Evolutionary conservation across 1,140 invertebrate species (phyloP).

Genomic region (Ceratina japonica): DNA sequence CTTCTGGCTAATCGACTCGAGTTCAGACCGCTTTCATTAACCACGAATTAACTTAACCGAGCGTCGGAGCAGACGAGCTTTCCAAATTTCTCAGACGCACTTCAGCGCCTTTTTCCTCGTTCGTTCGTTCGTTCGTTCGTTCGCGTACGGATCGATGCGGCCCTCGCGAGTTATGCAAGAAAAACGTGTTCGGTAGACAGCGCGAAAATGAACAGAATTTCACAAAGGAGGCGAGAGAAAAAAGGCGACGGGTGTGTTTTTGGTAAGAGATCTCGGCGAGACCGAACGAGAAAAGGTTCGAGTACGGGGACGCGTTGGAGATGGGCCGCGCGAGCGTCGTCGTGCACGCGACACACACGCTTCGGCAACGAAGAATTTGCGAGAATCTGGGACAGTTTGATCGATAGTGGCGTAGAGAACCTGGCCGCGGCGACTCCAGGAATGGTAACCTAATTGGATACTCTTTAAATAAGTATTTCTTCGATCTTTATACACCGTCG

Average conservation of each 20-base stretch:
- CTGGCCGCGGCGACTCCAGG: conserved; percentile 43
- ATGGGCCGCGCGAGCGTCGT: not conserved
- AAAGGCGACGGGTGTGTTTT: not conserved
- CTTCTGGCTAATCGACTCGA: conserved; percentile 31
- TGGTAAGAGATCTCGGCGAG: not conserved
- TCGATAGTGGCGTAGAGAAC: conserved; percentile 56
- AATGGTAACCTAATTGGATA: conserved; percentile 43
- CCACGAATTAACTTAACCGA: conserved; percentile 19
- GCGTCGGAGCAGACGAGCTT: conserved; percentile 6
- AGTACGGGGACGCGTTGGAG: not conserved
- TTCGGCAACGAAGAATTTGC: conserved; percentile 42
- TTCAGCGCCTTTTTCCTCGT: not conserved
- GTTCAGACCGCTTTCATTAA: conserved; percentile 25
- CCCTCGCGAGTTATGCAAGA: too few species aligned
- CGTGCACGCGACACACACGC: conserved; percentile 24
- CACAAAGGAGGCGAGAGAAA: not conserved
- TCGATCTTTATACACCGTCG: conserved; percentile 38
- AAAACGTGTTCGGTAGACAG: too few species aligned
- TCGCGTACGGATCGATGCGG: too few species aligned
- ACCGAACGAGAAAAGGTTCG: not conserved
- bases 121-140: too few species aligned
- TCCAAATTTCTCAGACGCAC: conserved; percentile 24
- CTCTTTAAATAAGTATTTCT: conserved; percentile 49
- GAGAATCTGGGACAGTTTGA: conserved; percentile 61
- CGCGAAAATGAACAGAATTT: not conserved